phyloP scores from a whole-genome alignment of 2,888 invertebrate genomes.

The Monochamus alternatus region DNA sequence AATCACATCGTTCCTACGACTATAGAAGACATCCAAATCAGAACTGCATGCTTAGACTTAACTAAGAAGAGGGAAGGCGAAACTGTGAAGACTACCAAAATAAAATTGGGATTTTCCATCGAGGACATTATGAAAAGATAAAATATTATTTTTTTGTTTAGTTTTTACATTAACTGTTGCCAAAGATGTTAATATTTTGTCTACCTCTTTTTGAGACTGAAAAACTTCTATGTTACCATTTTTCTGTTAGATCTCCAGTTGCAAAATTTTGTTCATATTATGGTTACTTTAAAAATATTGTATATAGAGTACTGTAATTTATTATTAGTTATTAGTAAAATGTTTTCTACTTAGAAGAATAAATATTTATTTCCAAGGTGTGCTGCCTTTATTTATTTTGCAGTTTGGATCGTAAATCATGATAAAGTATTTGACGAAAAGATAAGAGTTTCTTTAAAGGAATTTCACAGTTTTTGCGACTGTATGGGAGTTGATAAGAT shows the following conservation, averaged over 20 bases:
- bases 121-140: slow-evolving; percentile 92
- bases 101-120: slow-evolving; percentile 85
- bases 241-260: slow-evolving; percentile 33
- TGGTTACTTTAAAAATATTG: background rate
- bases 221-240: slow-evolving; percentile 38
- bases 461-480: too few relatives aligned
- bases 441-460: background rate
- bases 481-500: too few relatives aligned
- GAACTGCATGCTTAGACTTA: slow-evolving; percentile 62
- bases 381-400: slow-evolving; percentile 43
- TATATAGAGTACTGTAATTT: slow-evolving; percentile 35
- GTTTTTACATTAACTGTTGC: slow-evolving; percentile 36
- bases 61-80: slow-evolving; percentile 55
- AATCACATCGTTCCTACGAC: slow-evolving; percentile 53
- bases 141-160: slow-evolving; percentile 29
- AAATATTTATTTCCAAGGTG: slow-evolving; percentile 50
- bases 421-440: slow-evolving; percentile 37
- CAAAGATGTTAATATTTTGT: slow-evolving; percentile 49
- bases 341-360: slow-evolving; percentile 41
- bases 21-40: slow-evolving; percentile 50
- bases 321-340: slow-evolving; percentile 38
- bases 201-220: slow-evolving; percentile 53
- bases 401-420: slow-evolving; percentile 31
- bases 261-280: background rate
- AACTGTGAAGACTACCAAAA: slow-evolving; percentile 67